phyloP scores from a whole-genome alignment of 2,113 vertebrate species.

The Isurus oxyrinchus region DNA sequence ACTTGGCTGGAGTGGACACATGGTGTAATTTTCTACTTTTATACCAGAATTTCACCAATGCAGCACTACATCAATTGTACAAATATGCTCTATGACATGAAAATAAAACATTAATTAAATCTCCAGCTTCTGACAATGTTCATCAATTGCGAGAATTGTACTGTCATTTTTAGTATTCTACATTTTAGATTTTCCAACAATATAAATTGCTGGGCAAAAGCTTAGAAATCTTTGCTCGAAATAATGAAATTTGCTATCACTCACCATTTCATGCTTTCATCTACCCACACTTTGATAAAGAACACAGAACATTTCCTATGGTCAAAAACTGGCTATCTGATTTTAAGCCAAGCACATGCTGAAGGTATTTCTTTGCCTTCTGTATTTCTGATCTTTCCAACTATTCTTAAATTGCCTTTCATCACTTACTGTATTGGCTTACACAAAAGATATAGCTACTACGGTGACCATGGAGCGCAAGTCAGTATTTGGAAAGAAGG shows the following conservation, averaged over 20 bases:
- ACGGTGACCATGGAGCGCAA: not conserved
- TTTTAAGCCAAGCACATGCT: not conserved
- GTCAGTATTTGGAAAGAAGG: not conserved
- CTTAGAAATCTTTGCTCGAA: not conserved
- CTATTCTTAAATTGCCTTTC: not conserved
- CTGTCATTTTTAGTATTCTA: too few relatives aligned
- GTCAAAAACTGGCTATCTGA: not conserved
- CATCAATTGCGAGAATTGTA: not conserved
- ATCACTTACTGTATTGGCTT: not conserved
- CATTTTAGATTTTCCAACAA: too few relatives aligned
- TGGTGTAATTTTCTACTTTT: not conserved
- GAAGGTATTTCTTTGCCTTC: not conserved
- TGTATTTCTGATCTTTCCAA: not conserved
- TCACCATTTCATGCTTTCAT: not conserved
- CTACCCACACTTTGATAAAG: not conserved
- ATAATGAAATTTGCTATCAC: not conserved
- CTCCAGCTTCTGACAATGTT: not conserved
- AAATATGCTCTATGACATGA: not conserved
- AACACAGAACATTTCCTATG: too few relatives aligned
- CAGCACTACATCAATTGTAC: not conserved
- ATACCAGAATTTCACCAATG: not conserved
- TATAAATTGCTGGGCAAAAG: not conserved
- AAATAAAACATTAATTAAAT: not conserved
- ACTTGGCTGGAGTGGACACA: not conserved
- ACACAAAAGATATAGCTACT: not conserved